phyloP scores from a whole-genome alignment of 1,140 invertebrate species.

The Euwallacea fornicatus region DNA sequence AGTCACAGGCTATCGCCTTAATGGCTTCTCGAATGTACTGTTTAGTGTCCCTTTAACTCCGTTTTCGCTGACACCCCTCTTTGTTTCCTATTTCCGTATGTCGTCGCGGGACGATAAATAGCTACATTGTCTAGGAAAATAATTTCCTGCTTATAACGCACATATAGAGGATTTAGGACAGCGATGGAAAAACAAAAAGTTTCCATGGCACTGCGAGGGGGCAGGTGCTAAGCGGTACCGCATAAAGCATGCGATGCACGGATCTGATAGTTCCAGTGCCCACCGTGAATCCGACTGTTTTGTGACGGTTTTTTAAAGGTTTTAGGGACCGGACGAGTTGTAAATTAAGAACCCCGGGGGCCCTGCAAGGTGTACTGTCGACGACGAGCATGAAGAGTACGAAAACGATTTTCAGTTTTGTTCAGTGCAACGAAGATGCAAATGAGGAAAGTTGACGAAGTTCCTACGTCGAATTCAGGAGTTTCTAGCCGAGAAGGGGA shows the following conservation, averaged over 20 bases:
- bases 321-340: constrained; percentile 15
- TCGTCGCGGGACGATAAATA: constrained; percentile 28
- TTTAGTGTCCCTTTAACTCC: constrained; percentile 38
- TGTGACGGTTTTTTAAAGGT: constrained; percentile 35
- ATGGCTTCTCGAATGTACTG: constrained; percentile 40
- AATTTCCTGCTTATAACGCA: constrained; percentile 13
- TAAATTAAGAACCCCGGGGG: constrained; percentile 22
- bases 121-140: constrained; percentile 10
- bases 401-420: no score
- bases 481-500: no score
- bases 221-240: constrained; percentile 26
- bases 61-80: constrained; percentile 34
- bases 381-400: neutral
- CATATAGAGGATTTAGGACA: neutral
- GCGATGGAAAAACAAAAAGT: neutral
- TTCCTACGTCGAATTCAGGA: no score
- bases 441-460: no score
- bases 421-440: no score
- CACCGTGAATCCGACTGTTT: constrained; percentile 35
- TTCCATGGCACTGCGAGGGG: constrained; percentile 9
- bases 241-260: constrained; percentile 32
- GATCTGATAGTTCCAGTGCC: constrained; percentile 34
- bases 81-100: constrained; percentile 33
- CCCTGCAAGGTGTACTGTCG: constrained; percentile 22
- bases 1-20: constrained; percentile 43